These are phyloP conservation scores for Lophius piscatorius DNA, from an alignment of 2,113 vertebrate species.

Conservation along the genomic window DNA sequence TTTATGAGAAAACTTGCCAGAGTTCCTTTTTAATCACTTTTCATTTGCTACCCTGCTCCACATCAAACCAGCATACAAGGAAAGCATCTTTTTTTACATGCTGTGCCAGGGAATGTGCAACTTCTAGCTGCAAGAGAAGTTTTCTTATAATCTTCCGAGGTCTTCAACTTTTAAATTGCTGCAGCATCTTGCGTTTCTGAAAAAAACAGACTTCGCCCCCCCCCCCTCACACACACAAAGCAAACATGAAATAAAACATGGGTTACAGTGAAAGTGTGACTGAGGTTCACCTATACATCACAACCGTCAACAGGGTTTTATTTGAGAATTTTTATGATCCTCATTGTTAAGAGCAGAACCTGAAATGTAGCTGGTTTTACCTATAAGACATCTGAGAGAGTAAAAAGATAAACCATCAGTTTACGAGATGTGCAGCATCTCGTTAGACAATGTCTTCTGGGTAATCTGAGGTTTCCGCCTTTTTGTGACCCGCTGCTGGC, in stretches of 20 bases:
- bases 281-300: neutral
- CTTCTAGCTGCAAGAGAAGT: neutral
- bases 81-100: neutral
- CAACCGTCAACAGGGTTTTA: neutral
- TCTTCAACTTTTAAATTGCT: neutral
- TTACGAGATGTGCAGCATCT: slow-evolving; percentile 16
- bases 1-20: neutral
- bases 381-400: neutral
- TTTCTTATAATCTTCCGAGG: neutral
- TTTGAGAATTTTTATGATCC: neutral
- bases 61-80: neutral
- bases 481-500: slow-evolving; percentile 29
- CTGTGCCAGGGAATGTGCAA: neutral
- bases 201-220: no score
- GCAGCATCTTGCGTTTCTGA: no score
- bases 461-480: slow-evolving; percentile 30
- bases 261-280: neutral
- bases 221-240: neutral
- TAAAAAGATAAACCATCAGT: slow-evolving; percentile 38
- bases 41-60: neutral
- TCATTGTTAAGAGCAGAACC: no score
- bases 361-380: neutral
- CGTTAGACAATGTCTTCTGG: slow-evolving; percentile 28
- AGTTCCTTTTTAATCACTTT: neutral
- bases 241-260: neutral